These are phyloP conservation scores for Eudyptes chrysolophus DNA, from an alignment of 2,113 vertebrate species.

Conservation along the genomic window DNA sequence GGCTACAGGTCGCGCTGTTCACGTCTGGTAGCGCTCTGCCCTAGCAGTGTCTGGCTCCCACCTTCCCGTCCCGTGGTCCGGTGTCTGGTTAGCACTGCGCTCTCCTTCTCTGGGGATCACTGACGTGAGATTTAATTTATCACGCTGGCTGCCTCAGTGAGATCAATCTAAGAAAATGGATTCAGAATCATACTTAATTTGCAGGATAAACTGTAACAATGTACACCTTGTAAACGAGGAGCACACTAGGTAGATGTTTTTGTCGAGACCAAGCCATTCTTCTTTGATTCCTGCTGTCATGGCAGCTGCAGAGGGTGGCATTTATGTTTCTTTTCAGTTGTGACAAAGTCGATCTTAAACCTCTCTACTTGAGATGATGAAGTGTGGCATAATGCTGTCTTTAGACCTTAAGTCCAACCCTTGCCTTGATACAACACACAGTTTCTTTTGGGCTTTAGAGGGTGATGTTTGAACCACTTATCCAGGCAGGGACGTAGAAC, in stretches of 20 bases:
- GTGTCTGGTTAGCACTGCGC: neutral
- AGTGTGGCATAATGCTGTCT: neutral
- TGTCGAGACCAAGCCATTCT: neutral
- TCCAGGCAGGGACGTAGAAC: neutral
- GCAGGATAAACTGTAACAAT: neutral
- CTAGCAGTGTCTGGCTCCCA: neutral
- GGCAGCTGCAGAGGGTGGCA: neutral
- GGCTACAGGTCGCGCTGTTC: neutral
- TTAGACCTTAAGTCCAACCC: neutral
- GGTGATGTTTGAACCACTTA: neutral
- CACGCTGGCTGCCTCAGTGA: neutral
- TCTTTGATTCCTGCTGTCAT: neutral
- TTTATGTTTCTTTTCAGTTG: neutral
- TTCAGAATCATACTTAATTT: neutral
- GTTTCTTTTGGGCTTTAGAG: neutral
- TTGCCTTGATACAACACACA: neutral
- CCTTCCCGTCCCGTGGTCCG: neutral
- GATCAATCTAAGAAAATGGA: neutral
- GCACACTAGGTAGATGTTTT: neutral
- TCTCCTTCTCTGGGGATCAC: neutral
- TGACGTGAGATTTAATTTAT: neutral
- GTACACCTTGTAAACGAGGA: neutral
- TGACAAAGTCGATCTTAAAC: neutral
- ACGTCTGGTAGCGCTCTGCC: neutral
- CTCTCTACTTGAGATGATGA: neutral